Conservation (phyloP, 2,888 invertebrate genomes). For the Desoria tigrina region DNA sequence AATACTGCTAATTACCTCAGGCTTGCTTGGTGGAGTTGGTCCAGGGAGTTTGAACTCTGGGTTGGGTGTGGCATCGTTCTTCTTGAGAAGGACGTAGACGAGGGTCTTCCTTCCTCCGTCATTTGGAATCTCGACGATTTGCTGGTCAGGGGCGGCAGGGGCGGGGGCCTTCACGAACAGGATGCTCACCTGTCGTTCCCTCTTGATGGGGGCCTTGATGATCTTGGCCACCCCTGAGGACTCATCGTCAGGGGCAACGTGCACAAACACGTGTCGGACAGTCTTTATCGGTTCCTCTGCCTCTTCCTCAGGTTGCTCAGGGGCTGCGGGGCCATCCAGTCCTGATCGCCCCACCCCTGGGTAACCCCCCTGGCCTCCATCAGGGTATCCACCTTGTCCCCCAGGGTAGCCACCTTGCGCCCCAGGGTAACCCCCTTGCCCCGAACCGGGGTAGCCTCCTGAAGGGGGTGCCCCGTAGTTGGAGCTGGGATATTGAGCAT, state of each 20-base stretch:
- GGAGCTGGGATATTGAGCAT: constrained; percentile 28
- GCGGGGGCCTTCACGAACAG: constrained; percentile 36
- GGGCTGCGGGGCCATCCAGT: not conserved
- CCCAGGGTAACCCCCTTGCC: constrained; percentile 7
- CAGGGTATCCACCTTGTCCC: constrained; percentile 5
- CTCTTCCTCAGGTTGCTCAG: not conserved
- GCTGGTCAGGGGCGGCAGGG: constrained; percentile 36
- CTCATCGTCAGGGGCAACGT: constrained; percentile 30
- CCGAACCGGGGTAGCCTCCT: not conserved
- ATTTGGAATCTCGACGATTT: constrained; percentile 30
- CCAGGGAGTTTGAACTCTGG: constrained; percentile 22
- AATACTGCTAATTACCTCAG: constrained; percentile 27
- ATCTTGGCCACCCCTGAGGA: constrained; percentile 11
- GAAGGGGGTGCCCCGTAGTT: constrained; percentile 23
- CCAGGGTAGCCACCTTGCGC: not conserved
- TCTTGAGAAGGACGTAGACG: constrained; percentile 34
- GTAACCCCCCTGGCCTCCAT: constrained; percentile 14
- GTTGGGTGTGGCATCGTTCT: constrained; percentile 25
- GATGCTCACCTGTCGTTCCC: constrained; percentile 32
- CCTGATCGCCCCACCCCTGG: no score
- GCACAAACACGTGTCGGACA: constrained; percentile 12
- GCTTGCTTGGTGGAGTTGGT: constrained; percentile 27
- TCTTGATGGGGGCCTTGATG: constrained; percentile 27
- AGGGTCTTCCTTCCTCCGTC: constrained; percentile 32
- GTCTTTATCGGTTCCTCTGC: not conserved